A percentile compares a stretch with the other conserved stretches of the same genome.
phyloP scores from a whole-genome alignment of 2,113 vertebrate genomes.

The Mirza zaza region DNA sequence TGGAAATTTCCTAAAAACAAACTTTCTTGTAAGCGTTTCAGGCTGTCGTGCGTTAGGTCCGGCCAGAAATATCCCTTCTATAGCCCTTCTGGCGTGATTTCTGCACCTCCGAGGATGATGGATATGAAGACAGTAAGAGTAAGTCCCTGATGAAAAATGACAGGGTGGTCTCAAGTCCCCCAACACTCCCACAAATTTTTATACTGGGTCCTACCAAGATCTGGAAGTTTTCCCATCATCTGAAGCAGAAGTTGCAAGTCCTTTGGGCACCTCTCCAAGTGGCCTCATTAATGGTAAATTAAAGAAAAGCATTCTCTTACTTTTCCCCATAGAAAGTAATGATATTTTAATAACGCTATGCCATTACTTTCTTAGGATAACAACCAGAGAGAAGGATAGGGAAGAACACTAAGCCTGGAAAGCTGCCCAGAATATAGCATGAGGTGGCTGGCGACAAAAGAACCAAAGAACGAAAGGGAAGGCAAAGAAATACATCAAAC shows the following conservation, averaged over 20 bases:
- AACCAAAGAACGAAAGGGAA: neutral
- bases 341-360: constrained; percentile 53
- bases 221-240: neutral
- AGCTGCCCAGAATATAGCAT: constrained; percentile 1
- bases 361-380: constrained; percentile 49
- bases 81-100: neutral
- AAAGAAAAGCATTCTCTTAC: constrained; percentile 56
- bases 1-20: constrained; percentile 78
- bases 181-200: neutral
- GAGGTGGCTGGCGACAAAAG: neutral
- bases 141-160: neutral
- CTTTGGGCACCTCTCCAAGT: neutral
- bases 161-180: neutral
- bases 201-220: neutral
- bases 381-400: constrained; percentile 23
- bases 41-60: constrained; percentile 45
- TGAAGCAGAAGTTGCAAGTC: neutral
- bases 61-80: constrained; percentile 19
- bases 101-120: neutral
- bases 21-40: constrained; percentile 72
- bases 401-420: constrained; percentile 25
- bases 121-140: neutral
- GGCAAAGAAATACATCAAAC: neutral
- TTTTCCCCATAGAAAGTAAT: constrained; percentile 52
- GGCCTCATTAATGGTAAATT: constrained; percentile 40